These are phyloP conservation scores for Talpa occidentalis DNA, from an alignment of 2,113 vertebrate species.

Conservation along the genomic window DNA sequence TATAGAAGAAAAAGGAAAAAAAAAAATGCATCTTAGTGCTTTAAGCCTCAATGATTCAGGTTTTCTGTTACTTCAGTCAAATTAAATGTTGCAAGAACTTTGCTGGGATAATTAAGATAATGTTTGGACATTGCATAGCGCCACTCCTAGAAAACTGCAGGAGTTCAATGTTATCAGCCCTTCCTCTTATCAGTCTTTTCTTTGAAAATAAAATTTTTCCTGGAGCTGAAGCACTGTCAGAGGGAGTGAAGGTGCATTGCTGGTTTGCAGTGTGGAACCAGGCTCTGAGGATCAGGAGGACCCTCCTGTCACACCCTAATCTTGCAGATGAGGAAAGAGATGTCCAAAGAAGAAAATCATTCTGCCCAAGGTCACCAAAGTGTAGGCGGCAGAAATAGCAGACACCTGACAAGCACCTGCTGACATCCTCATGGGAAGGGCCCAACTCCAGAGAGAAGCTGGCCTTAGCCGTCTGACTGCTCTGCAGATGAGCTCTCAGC, in stretches of 20 bases:
- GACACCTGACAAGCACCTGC: background rate
- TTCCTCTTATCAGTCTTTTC: background rate
- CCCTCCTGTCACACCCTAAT: too few species aligned
- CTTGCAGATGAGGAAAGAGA: background rate
- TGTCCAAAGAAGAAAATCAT: background rate
- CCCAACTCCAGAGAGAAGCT: too few species aligned
- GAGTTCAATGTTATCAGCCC: background rate
- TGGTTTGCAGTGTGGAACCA: background rate
- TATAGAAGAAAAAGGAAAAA: background rate
- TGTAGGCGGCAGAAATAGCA: background rate
- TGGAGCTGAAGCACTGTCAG: background rate
- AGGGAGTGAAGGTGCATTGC: background rate
- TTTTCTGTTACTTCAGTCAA: background rate
- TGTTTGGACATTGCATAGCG: background rate
- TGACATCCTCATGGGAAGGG: background rate
- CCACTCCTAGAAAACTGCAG: background rate
- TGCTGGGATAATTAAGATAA: background rate
- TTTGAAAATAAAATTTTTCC: background rate
- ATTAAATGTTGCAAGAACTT: background rate
- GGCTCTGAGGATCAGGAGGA: background rate
- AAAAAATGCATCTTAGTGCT: background rate
- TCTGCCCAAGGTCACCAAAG: background rate
- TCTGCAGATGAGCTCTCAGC: background rate
- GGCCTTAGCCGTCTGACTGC: accelerated
- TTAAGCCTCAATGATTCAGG: background rate